Base-by-base conservation (phyloP, 2,797 vertebrate genomes). In the Sciurus carolinensis region DNA sequence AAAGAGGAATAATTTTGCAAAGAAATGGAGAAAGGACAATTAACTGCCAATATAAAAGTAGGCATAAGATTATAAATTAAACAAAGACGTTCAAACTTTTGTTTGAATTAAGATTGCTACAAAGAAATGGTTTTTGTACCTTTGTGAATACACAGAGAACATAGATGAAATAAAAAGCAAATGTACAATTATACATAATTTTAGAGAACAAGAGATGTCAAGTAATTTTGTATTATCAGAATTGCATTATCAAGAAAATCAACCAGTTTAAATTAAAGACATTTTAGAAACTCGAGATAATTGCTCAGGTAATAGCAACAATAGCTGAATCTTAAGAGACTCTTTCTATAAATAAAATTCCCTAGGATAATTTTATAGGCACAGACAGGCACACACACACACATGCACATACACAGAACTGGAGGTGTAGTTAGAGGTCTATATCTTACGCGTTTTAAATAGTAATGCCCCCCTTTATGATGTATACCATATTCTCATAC, bases 131-230 rank as follows among this genome's bases (percentile, higher is more conserved):
- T 59, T 93, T 77, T 62, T 82, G 62, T 7, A 18, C 5, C 24
- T 83, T 15, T 5, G 24, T 42, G 4, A 42, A 57, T 42, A 30
- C 4, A n/a, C 0, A 9, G 22, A 75, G 33, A 91, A 39, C 18
- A 86, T 14, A 7, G 9, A 94, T 75, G 42, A 57, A 73, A 18
- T 52, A 18, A 72, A 96, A 87, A 89, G 20, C 42, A 93, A 73
- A 30, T 69, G 4, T 47, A 66, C 52, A 76, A 75, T 94, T 77
- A 79, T 57, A 39, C 14, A 14, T 87, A 82, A 92, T 95, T 96
- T 93, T 69, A 67, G 28, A 79, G 54, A 82, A 42, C 81, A 94
- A 69, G 75, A 82, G 54, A 83, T 82, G 54, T 69, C 84, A 91
- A 88, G 69, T 90, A 82, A 59, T 86, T 64, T 64, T 62, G 14